Base-by-base conservation (phyloP, 2,888 invertebrate genomes). In the Acanthococcus lagerstroemiae region DNA sequence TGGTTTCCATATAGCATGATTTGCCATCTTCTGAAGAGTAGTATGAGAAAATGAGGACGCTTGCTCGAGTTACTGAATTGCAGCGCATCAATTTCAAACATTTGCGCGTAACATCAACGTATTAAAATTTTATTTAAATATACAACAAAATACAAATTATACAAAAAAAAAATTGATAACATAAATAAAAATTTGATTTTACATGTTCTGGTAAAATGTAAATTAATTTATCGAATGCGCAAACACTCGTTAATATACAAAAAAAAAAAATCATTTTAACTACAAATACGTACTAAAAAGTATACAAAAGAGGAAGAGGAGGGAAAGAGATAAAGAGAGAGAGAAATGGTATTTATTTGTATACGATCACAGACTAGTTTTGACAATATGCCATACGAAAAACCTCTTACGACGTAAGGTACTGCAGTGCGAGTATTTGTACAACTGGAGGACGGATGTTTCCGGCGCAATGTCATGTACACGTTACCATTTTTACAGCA, bases 101-200 rank as follows among this genome's bases (percentile, higher is more conserved):
- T 9, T 9, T 37, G 4, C 46, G 15, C 17, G 4, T 17, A 45
- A 9, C 15, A 37, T 45, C 4, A 60, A 60, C 58, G 26, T 46
- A 60, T 60, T 58, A 46, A 60, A 60, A 45, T 60, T 57, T 60
- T 60, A 45, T 45, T 60, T 26, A 60, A 60, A 60, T 60, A 60
- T 60, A 60, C 58, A 60, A 60, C 58, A 46, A 60, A 45, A 46
- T 60, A 60, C 58, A 60, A 60, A 60, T 60, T 60, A 25, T 60
- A 60, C 58, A 60, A 60, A 60, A 57, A 57, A 57, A 57, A 55
- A 27, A 44, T 21, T 21, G 24, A 57, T 45, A 26, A 57, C 4
- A 57, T 48, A 24, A 25, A 60, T 44, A 48, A 60, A 60, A 46
- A 27, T 24, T 27, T 48, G 22, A 60, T 60, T 57, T 60, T 46